phyloP scores from a whole-genome alignment of 2,113 vertebrate genomes.

The Burhinus bistriatus region DNA sequence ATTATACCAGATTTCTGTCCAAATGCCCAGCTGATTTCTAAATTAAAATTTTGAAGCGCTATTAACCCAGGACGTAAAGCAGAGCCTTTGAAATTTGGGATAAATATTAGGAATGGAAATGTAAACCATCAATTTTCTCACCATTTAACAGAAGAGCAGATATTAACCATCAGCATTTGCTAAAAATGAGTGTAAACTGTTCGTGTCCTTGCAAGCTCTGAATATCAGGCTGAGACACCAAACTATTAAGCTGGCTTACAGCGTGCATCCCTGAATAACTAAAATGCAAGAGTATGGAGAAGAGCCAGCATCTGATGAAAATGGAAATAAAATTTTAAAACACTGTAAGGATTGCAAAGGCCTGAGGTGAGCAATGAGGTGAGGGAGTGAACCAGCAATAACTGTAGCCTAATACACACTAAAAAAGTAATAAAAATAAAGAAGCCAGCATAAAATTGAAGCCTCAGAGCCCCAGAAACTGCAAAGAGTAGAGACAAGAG shows the following conservation, averaged over 20 bases:
- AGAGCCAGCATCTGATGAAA: not conserved
- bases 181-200: not conserved
- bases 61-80: not conserved
- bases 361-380: not conserved
- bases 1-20: not conserved
- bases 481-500: not conserved
- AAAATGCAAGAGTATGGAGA: not conserved
- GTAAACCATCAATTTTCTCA: not conserved
- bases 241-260: not conserved
- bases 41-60: not conserved
- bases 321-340: not conserved
- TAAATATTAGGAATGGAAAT: not conserved
- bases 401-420: not conserved
- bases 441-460: not conserved
- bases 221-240: not conserved
- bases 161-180: not conserved
- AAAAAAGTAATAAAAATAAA: not conserved
- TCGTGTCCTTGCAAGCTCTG: not conserved
- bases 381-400: not conserved
- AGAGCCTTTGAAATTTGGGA: not conserved
- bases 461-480: not conserved
- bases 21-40: not conserved
- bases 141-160: not conserved
- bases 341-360: not conserved
- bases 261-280: not conserved